These are phyloP conservation scores for Gobiocypris rarus DNA, from an alignment of 2,113 vertebrate species.

Conservation along the genomic window DNA sequence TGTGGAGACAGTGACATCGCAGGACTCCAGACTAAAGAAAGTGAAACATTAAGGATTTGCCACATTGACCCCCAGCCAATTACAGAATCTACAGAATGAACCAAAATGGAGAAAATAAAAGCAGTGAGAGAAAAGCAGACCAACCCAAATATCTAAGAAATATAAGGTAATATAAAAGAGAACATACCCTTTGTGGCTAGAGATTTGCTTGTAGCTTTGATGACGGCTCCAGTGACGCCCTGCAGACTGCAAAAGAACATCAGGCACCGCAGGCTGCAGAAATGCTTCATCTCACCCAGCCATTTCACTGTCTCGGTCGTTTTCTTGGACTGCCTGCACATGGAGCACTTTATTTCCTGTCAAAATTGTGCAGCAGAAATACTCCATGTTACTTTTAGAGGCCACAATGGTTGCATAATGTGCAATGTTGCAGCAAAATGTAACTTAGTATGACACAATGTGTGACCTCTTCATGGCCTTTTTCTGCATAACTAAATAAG, in stretches of 20 bases:
- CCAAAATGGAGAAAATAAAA: background rate
- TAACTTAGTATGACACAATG: no score
- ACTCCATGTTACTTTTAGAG: background rate
- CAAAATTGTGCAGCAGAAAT: background rate
- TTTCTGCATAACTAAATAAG: no score
- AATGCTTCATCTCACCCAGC: constrained; percentile 91
- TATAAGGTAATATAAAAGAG: background rate
- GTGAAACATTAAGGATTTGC: background rate
- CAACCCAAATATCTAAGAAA: background rate
- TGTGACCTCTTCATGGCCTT: no score
- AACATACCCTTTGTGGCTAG: background rate
- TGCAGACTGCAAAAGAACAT: constrained; percentile 89
- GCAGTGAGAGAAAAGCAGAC: background rate
- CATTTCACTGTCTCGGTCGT: constrained; percentile 89
- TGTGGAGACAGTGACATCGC: background rate
- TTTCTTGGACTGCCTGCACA: constrained; percentile 88
- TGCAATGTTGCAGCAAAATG: no score
- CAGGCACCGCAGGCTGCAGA: constrained; percentile 90
- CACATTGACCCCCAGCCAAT: background rate
- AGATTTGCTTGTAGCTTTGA: constrained; percentile 71
- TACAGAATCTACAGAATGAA: constrained; percentile 30
- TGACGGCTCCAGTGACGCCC: constrained; percentile 56
- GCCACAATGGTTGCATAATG: fast-evolving
- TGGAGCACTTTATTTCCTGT: constrained; percentile 92
- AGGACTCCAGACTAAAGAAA: background rate